Percentiles rank a stretch among this genome's conserved stretches.
Evolutionary conservation across 1,140 invertebrate genomes (phyloP).

Genomic region (Bilobella aurantiaca): DNA sequence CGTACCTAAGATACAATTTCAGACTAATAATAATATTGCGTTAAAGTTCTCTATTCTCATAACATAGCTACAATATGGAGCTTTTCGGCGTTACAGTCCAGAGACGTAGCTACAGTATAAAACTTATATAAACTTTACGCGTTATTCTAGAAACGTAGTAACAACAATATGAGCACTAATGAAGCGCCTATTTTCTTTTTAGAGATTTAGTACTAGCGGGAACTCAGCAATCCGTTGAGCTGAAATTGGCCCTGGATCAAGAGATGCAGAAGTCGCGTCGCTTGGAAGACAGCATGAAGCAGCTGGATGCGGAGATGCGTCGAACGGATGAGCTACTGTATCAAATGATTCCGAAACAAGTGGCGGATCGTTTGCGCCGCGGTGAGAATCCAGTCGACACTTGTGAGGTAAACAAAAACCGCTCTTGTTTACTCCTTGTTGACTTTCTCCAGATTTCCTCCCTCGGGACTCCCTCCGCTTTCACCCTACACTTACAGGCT

Average conservation of each 20-base stretch:
- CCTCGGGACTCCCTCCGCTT: background rate
- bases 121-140: no score
- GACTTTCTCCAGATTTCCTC: background rate
- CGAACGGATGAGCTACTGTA: conserved; percentile 89
- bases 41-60: no score
- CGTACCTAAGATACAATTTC: no score
- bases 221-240: conserved; percentile 91
- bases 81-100: no score
- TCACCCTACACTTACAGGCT: background rate
- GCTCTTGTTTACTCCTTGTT: background rate
- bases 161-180: no score
- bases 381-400: conserved; percentile 90
- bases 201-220: conserved; percentile 92
- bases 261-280: conserved; percentile 94
- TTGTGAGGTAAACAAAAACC: conserved; percentile 73
- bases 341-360: conserved; percentile 97
- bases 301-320: conserved; percentile 90
- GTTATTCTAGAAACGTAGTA: no score
- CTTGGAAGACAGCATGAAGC: conserved; percentile 88
- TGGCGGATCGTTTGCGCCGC: conserved; percentile 78
- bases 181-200: conserved; percentile 35
- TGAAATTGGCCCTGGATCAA: conserved; percentile 89
- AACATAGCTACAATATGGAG: no score
- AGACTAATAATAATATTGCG: no score
- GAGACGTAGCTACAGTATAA: no score